Evolutionary conservation across 2,888 invertebrate genomes (phyloP).

Genomic region (Sicus ferrugineus): DNA sequence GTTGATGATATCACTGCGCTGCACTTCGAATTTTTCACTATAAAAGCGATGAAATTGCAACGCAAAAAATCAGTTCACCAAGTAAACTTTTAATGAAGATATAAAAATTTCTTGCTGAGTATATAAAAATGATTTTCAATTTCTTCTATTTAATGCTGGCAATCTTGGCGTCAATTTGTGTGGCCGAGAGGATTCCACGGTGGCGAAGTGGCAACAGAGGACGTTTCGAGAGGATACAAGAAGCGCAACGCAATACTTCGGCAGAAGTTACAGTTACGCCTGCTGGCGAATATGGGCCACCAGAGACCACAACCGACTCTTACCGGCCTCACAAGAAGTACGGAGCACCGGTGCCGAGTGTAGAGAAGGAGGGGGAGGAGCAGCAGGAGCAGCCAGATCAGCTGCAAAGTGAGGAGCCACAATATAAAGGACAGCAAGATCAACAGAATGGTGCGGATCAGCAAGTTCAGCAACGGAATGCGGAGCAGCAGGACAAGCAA

Average conservation of each 20-base stretch:
- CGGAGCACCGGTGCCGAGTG: constrained; percentile 5
- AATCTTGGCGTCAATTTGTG: background rate
- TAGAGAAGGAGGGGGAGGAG: background rate
- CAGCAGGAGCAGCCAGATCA: background rate
- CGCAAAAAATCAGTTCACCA: background rate
- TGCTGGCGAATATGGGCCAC: background rate
- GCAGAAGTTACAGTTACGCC: too few relatives aligned
- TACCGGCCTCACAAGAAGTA: constrained; percentile 18
- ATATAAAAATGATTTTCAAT: background rate
- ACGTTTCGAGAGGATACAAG: background rate
- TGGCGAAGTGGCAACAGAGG: background rate
- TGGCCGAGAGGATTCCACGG: background rate
- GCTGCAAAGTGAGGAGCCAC: constrained; percentile 10
- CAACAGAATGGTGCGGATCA: too few relatives aligned
- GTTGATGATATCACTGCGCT: background rate
- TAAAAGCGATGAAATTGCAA: background rate
- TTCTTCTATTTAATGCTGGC: background rate
- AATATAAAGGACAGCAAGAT: background rate
- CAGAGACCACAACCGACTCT: constrained; percentile 16
- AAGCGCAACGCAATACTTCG: background rate
- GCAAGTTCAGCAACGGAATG: constrained; percentile 5
- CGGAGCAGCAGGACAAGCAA: constrained; percentile 18
- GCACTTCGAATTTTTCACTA: background rate
- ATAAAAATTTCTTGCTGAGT: background rate
- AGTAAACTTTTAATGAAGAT: too few relatives aligned